phyloP scores from a whole-genome alignment of 2,888 invertebrate species.

The Aproaerema taeniolella region DNA sequence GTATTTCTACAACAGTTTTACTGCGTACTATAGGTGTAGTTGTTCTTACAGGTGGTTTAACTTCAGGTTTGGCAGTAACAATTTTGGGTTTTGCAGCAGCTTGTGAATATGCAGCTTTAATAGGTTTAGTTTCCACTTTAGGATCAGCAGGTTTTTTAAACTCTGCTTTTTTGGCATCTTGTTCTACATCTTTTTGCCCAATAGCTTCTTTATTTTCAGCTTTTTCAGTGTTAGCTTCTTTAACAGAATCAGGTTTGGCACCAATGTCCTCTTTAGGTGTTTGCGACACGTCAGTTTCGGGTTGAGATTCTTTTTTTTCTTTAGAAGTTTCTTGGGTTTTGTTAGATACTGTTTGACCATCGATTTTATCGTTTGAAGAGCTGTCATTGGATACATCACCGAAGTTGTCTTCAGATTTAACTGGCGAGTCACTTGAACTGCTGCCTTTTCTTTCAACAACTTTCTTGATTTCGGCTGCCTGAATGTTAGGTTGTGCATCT shows the following conservation, averaged over 20 bases:
- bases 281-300: not conserved
- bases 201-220: not conserved
- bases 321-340: conserved; percentile 7
- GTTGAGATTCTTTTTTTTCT: conserved; percentile 2
- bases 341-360: conserved; percentile 22
- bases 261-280: conserved; percentile 3
- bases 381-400: conserved; percentile 57
- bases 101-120: conserved; percentile 67
- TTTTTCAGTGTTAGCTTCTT: conserved; percentile 27
- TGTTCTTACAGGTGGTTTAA: conserved; percentile 43
- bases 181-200: conserved; percentile 26
- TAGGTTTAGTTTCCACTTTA: conserved; percentile 26
- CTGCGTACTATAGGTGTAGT: conserved; percentile 48
- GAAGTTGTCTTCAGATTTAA: conserved; percentile 59
- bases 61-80: conserved; percentile 43
- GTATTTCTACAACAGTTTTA: conserved; percentile 67
- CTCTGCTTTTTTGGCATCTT: conserved; percentile 35
- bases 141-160: conserved; percentile 32
- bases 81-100: conserved; percentile 71
- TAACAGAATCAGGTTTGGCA: conserved; percentile 15
- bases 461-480: conserved; percentile 32
- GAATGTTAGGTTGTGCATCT: conserved; percentile 35
- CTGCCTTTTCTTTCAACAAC: conserved; percentile 24
- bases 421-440: conserved; percentile 39
- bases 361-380: conserved; percentile 31